These are phyloP conservation scores for Hemicrepidius hirtus DNA, from an alignment of 2,888 invertebrate genomes.

Conservation along the genomic window DNA sequence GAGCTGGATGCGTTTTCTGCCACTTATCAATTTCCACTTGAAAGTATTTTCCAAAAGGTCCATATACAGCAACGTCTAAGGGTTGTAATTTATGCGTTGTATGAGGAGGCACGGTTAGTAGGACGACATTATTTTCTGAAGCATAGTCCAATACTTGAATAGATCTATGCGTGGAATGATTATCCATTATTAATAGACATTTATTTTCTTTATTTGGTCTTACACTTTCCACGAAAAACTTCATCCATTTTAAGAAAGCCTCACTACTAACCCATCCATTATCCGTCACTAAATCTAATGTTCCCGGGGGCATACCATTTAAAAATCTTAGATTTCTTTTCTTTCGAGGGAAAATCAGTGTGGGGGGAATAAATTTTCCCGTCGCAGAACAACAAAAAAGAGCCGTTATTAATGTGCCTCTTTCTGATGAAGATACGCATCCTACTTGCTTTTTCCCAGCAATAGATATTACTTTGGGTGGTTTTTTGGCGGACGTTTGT, in stretches of 20 bases:
- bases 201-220: slow-evolving; percentile 9
- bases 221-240: slow-evolving; percentile 6
- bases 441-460: background rate
- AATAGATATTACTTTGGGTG: background rate
- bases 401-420: slow-evolving; percentile 7
- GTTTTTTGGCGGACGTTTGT: too few relatives aligned
- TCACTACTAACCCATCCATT: slow-evolving; percentile 1
- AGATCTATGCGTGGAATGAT: background rate
- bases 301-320: slow-evolving; percentile 10
- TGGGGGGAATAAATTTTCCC: slow-evolving; percentile 7
- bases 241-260: slow-evolving; percentile 16
- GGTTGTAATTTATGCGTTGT: too few relatives aligned
- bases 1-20: background rate
- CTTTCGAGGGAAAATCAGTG: slow-evolving; percentile 10
- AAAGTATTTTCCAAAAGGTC: background rate
- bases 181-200: background rate
- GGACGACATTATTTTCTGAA: background rate
- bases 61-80: background rate
- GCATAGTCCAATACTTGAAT: slow-evolving; percentile 17
- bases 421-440: slow-evolving; percentile 2
- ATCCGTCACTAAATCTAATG: slow-evolving; percentile 1
- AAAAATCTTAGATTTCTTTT: slow-evolving; percentile 5
- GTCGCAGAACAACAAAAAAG: slow-evolving; percentile 1
- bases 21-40: background rate
- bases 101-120: too few relatives aligned